Evolutionary conservation across 2,888 invertebrate species (phyloP).

Genomic region (Aspidapion aeneum): DNA sequence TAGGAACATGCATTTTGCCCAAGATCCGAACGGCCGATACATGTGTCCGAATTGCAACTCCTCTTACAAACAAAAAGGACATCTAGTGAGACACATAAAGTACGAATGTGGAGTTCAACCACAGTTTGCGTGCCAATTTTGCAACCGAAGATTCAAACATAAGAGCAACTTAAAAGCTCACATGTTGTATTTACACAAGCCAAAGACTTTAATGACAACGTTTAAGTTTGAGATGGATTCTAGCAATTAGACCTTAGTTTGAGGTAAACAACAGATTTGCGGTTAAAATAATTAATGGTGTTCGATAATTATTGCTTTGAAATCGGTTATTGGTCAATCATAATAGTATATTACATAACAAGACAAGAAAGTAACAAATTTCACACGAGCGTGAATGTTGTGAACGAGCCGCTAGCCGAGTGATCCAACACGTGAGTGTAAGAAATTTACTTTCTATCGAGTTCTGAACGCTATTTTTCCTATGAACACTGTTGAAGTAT

Average conservation of each 20-base stretch:
- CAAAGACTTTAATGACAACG: not conserved
- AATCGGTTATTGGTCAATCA: not conserved
- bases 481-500: not conserved
- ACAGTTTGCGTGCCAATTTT: slow-evolving; percentile 50
- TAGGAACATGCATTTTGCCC: slow-evolving; percentile 36
- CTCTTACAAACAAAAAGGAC: slow-evolving; percentile 39
- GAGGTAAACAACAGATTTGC: too few species aligned
- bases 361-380: not conserved
- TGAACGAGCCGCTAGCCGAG: not conserved
- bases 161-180: slow-evolving; percentile 53
- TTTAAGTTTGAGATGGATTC: too few species aligned
- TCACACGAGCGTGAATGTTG: not conserved
- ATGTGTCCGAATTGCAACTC: slow-evolving; percentile 36
- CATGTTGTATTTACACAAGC: slow-evolving; percentile 42
- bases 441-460: not conserved
- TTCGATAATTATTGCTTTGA: not conserved
- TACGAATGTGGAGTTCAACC: slow-evolving; percentile 44
- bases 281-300: too few species aligned
- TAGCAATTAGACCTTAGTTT: too few species aligned
- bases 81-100: slow-evolving; percentile 40
- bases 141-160: slow-evolving; percentile 47
- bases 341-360: not conserved
- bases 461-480: not conserved
- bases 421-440: not conserved
- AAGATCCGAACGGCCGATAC: slow-evolving; percentile 35